Base-by-base conservation (phyloP, 2,888 invertebrate genomes). In the Athetis lepigone region DNA sequence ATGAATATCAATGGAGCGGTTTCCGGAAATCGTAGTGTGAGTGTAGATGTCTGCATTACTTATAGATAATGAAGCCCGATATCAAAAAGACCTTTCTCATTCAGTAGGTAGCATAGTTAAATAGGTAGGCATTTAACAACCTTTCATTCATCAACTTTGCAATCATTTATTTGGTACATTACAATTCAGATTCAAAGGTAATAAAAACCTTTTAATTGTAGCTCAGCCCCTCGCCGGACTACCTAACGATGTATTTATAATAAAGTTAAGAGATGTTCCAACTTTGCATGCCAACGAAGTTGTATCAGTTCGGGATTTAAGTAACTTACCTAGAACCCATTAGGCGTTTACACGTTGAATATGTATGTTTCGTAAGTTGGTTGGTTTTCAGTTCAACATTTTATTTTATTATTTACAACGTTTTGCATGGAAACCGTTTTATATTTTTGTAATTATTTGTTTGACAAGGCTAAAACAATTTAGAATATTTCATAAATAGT, bases 71-170 rank as follows among this genome's bases (percentile, higher is more conserved):
- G 16, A 36, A 37, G 16, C 4, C 21, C 11, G 6, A 36, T 42
- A 51, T 39, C 21, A 56, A 64, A 71, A 47, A 42, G 7, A 43
- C 27, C 45, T 29, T 52, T 51, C 43, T 6, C 67, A 42, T 19
- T 37, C 45, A 40, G 51, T 11, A 29, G 29, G 29, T 29, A 29
- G 2, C 36, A 19, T 55, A 52, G 52, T 59, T 66, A 45, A 65
- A 51, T 63, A 74, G 66, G 70, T 56, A 63, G 70, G 59, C 58
- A 61, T 61, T 55, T 57, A 66, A 64, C 46, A 52, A 50, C 45
- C 45, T 29, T 45, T 50, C 29, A 40, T 64, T 61, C 63, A 39
- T 56, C 49, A 27, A 50, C 40, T 54, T 51, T 45, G 50, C 56
- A 21, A 52, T 68, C 40, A 69, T 70, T 68, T 60, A 59, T 54